Percentiles rank a stretch among this genome's conserved stretches.
These are phyloP conservation scores for Epinotia nisella DNA, from an alignment of 2,888 invertebrate species.

Conservation along the genomic window DNA sequence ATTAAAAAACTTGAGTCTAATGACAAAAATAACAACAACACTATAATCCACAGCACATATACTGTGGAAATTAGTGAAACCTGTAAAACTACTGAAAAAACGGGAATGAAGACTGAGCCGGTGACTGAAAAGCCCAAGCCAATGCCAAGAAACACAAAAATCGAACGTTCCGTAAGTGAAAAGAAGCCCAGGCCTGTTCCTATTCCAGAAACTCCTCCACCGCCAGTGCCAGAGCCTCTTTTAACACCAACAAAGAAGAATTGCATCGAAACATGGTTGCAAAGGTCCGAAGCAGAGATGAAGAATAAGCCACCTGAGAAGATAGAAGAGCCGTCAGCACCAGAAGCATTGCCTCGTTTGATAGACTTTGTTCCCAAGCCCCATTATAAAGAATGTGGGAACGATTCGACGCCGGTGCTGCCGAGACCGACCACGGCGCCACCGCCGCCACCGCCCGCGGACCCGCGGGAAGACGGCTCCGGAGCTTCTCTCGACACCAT, in stretches of 20 bases:
- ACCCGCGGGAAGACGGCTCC: slow-evolving; percentile 83
- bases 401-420: slow-evolving; percentile 58
- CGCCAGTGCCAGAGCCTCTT: slow-evolving; percentile 68
- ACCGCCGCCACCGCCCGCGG: slow-evolving; percentile 66
- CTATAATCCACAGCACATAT: slow-evolving; percentile 54
- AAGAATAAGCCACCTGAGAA: slow-evolving; percentile 73
- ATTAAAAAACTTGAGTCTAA: slow-evolving; percentile 62
- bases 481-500: slow-evolving; percentile 88
- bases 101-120: slow-evolving; percentile 64
- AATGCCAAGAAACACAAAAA: slow-evolving; percentile 82
- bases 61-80: slow-evolving; percentile 58
- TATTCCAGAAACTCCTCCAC: slow-evolving; percentile 64
- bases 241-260: slow-evolving; percentile 79
- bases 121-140: slow-evolving; percentile 80
- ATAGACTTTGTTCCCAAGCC: slow-evolving; percentile 90
- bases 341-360: slow-evolving; percentile 86
- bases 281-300: slow-evolving; percentile 80
- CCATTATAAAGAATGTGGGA: slow-evolving; percentile 71
- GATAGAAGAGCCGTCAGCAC: slow-evolving; percentile 68
- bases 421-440: slow-evolving; percentile 73
- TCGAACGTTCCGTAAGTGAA: slow-evolving; percentile 73
- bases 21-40: slow-evolving; percentile 78
- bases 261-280: slow-evolving; percentile 80
- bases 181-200: slow-evolving; percentile 70
- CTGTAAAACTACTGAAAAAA: slow-evolving; percentile 53